Percentiles rank a stretch among this genome's conserved stretches.
Evolutionary conservation across 2,888 invertebrate genomes (phyloP).

Genomic region (Drosophila niveifrons): DNA sequence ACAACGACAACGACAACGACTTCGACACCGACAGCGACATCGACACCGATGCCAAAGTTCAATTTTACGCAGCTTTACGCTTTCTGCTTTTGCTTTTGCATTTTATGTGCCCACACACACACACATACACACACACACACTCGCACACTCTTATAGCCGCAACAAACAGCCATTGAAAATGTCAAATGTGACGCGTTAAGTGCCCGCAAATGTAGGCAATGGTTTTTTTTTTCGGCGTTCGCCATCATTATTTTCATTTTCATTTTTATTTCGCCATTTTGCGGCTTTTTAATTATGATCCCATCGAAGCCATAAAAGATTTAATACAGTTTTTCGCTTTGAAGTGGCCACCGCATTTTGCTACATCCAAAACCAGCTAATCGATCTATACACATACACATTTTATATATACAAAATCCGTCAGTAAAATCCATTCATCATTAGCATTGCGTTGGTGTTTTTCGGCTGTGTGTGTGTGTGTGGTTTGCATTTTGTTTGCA

Average conservation of each 20-base stretch:
- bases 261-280: slow-evolving; percentile 44
- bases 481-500: slow-evolving; percentile 26
- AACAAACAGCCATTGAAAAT: slow-evolving; percentile 44
- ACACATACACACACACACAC: not conserved
- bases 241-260: slow-evolving; percentile 29
- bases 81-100: slow-evolving; percentile 60
- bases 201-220: slow-evolving; percentile 68
- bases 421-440: slow-evolving; percentile 52
- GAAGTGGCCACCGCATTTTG: slow-evolving; percentile 11
- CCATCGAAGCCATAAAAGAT: slow-evolving; percentile 30
- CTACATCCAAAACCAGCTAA: slow-evolving; percentile 26
- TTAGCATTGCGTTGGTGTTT: too few species aligned
- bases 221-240: slow-evolving; percentile 26
- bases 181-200: slow-evolving; percentile 50
- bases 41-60: slow-evolving; percentile 49
- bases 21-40: not conserved
- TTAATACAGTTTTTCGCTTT: slow-evolving; percentile 15
- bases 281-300: slow-evolving; percentile 56
- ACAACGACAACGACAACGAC: not conserved
- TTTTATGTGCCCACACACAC: slow-evolving; percentile 57
- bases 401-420: slow-evolving; percentile 27
- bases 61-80: slow-evolving; percentile 73
- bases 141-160: slow-evolving; percentile 9
- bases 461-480: slow-evolving; percentile 1
- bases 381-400: slow-evolving; percentile 20